These are phyloP conservation scores for Pelobates fuscus DNA, from an alignment of 2,113 vertebrate genomes.

Conservation along the genomic window DNA sequence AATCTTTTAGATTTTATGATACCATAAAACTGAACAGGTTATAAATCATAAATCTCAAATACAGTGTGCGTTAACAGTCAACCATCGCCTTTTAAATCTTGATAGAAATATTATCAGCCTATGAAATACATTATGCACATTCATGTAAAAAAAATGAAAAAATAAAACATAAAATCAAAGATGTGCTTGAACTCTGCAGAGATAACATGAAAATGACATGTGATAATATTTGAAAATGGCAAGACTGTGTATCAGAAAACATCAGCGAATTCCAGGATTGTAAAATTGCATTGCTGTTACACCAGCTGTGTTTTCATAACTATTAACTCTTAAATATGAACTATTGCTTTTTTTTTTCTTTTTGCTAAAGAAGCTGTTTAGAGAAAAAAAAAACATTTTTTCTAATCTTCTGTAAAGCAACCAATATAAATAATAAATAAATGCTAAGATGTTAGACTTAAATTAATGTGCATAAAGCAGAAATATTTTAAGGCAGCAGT, in stretches of 20 bases:
- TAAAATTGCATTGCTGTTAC: background rate
- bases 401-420: no score
- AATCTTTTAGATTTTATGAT: constrained; percentile 36
- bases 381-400: no score
- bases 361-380: no score
- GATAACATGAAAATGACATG: background rate
- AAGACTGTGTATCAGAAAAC: background rate
- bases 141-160: constrained; percentile 12
- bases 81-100: constrained; percentile 28
- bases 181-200: no score
- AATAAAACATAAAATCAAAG: no score
- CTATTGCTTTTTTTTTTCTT: no score
- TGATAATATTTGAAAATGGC: background rate
- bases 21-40: constrained; percentile 12
- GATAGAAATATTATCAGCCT: constrained; percentile 23
- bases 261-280: background rate
- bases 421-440: no score
- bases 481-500: no score
- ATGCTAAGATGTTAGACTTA: no score
- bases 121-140: constrained; percentile 17
- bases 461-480: no score
- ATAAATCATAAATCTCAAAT: constrained; percentile 35
- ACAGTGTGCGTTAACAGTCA: constrained; percentile 24
- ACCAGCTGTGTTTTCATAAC: background rate
- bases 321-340: no score